Percentiles rank a stretch among this genome's conserved stretches.
Conservation (phyloP, 2,113 vertebrate species). For the Camelus bactrianus region DNA sequence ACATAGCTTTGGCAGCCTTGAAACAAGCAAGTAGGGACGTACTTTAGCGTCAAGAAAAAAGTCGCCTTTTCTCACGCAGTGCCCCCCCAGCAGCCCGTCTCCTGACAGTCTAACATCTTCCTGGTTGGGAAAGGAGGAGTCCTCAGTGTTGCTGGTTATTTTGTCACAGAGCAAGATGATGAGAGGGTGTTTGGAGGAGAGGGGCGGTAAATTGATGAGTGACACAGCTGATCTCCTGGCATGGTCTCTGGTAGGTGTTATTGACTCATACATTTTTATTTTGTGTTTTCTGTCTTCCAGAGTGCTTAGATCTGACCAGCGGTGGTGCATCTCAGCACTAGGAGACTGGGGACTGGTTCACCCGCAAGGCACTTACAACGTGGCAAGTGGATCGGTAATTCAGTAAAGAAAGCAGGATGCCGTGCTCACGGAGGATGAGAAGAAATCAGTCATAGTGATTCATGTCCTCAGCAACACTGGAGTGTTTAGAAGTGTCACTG, state of each 20-base stretch:
- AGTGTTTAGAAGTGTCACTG: not conserved
- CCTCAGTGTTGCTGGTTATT: no score
- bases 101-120: not conserved
- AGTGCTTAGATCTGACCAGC: not conserved
- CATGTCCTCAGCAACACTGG: not conserved
- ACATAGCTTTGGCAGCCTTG: not conserved
- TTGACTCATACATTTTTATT: not conserved
- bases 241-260: not conserved
- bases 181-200: not conserved
- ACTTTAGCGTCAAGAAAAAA: not conserved
- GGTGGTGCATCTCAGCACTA: no score
- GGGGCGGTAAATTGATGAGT: not conserved
- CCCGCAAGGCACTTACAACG: not conserved
- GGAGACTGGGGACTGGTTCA: not conserved
- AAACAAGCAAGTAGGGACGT: not conserved
- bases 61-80: no score
- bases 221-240: not conserved
- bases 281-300: not conserved
- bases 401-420: not conserved
- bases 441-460: fast-evolving
- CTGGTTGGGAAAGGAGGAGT: no score
- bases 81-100: not conserved
- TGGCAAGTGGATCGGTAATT: no score
- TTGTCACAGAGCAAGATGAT: not conserved
- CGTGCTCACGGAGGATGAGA: fast-evolving